Percentiles rank a stretch among this genome's conserved stretches.
These are phyloP conservation scores for Alectura lathami DNA, from an alignment of 2,113 vertebrate genomes.

Conservation along the genomic window DNA sequence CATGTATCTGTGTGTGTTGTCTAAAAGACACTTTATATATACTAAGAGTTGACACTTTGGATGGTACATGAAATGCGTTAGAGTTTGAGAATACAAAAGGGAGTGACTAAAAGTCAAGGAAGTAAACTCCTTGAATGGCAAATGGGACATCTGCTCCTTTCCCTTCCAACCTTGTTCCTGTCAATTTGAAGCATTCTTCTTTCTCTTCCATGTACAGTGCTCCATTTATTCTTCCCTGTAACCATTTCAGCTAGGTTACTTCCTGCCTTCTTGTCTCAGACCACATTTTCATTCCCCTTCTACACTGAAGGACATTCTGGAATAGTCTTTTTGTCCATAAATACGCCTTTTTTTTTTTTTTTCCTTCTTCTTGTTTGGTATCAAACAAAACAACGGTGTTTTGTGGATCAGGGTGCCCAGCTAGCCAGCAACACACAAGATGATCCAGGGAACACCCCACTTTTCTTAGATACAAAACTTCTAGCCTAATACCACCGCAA, in stretches of 20 bases:
- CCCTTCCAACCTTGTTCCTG: background rate
- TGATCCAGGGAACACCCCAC: background rate
- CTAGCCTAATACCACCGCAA: background rate
- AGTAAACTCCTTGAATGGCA: background rate
- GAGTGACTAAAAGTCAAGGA: background rate
- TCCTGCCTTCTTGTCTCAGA: background rate
- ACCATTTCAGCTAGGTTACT: background rate
- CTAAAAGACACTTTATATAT: background rate
- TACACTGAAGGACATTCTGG: background rate
- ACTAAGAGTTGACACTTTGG: background rate
- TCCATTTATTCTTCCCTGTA: background rate
- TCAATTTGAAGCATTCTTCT: background rate
- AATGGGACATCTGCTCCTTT: background rate
- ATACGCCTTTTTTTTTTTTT: accelerated
- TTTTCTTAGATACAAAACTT: background rate
- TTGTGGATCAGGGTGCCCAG: background rate
- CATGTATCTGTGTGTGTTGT: accelerated
- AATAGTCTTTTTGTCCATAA: background rate
- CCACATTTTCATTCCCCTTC: background rate
- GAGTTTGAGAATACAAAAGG: background rate
- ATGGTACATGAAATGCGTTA: background rate
- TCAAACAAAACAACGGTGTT: background rate
- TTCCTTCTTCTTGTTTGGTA: background rate
- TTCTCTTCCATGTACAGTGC: background rate
- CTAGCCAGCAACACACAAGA: background rate